Base-by-base conservation (phyloP, 2,888 invertebrate species). In the Calameuta pallipes region DNA sequence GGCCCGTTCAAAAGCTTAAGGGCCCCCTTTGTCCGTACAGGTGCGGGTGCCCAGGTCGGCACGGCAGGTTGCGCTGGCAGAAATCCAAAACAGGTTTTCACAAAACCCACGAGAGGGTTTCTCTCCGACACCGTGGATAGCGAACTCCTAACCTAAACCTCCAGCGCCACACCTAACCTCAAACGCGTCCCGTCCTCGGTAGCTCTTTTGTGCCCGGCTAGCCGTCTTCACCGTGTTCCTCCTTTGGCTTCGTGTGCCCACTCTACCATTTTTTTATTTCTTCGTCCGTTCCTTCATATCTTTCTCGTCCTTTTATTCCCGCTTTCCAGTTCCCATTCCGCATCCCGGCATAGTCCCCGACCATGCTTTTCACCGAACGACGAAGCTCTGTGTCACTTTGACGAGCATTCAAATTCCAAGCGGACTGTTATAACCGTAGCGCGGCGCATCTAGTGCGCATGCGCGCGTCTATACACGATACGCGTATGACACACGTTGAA, bases 51-150 rank as follows among this genome's bases (percentile, higher is more conserved):
- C 15, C 41, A 41, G 41, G 41, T 41, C 41, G 41, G 15, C 81
- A 80, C 83, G 86, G 85, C 88, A 88, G 88, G 89, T 88, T 87
- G 41, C 0, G 85, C 83, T 86, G 87, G 86, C 87, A 85, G 81
- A 82, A 84, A 82, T 83, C 83, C 86, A 85, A 84, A 88, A 86
- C 86, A 88, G 87, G 86, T 87, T 86, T 70, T 76, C 77, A 31
- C 35, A 75, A 80, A 41, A 75, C 41, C 73, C 69, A 35, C 81
- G 9, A 75, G 35, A 74, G 75, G 56, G 70, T 41, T 6, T 41
- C 41, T 41, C 15, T 41, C 41, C 6, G 15, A 37, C 37, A 37
- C 4, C 3, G 37, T 1, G 37, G 37, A 37, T 1, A 37, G 37
- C 37, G 15, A 37, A 37, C 13, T 13, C 37, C 37, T 37, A 37